Evolutionary conservation across 2,113 vertebrate species (phyloP).

Genomic region (Colossoma macropomum): DNA sequence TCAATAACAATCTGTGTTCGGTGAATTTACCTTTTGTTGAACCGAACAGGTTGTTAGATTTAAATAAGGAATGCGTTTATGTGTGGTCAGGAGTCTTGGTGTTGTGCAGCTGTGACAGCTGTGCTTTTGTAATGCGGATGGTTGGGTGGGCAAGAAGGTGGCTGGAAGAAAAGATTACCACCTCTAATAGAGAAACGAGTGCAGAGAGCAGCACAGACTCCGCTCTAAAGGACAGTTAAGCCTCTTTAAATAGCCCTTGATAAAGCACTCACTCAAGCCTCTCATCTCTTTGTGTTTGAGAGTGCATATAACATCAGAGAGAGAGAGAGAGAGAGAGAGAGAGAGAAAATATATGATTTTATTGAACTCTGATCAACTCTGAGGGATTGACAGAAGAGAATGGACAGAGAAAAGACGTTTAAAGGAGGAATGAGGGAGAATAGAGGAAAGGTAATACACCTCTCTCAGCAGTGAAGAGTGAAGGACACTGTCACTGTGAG

Average conservation of each 20-base stretch:
- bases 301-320: not conserved
- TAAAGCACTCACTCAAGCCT: constrained; percentile 35
- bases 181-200: constrained; percentile 59
- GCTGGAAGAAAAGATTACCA: constrained; percentile 64
- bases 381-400: not conserved
- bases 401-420: constrained; percentile 64
- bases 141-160: constrained; percentile 1
- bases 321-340: not conserved
- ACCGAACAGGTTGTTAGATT: too few relatives aligned
- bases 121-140: constrained; percentile 9
- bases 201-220: constrained; percentile 52
- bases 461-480: too few relatives aligned
- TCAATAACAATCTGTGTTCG: too few relatives aligned
- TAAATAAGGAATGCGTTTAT: too few relatives aligned
- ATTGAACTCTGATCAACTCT: not conserved
- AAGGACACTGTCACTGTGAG: too few relatives aligned
- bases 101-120: not conserved
- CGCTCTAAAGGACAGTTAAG: constrained; percentile 57
- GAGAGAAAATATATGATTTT: not conserved
- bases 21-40: too few relatives aligned
- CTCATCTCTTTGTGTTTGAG: constrained; percentile 50
- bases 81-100: not conserved
- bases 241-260: constrained; percentile 54
- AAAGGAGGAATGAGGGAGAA: not conserved
- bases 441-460: not conserved